These are phyloP conservation scores for Myotis lucifugus DNA, from an alignment of 2,113 vertebrate species.

Conservation along the genomic window DNA sequence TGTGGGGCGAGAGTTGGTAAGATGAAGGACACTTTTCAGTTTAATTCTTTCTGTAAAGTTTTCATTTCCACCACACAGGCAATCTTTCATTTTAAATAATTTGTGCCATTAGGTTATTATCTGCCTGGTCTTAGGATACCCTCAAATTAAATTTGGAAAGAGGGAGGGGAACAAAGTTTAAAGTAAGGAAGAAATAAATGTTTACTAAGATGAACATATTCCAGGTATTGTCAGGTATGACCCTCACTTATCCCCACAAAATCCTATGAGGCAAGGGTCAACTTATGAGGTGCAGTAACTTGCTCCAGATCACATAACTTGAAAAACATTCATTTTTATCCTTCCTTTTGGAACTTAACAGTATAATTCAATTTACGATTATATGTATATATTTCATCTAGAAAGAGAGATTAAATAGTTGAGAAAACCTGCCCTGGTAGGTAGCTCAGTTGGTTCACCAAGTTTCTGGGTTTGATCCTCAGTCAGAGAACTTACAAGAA, in stretches of 20 bases:
- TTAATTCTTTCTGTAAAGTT: constrained; percentile 3
- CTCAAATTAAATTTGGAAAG: not conserved
- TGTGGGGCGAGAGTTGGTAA: not conserved
- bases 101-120: not conserved
- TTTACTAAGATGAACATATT: not conserved
- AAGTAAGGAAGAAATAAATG: not conserved
- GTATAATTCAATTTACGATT: not conserved
- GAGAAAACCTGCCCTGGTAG: not conserved
- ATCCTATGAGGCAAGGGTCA: not conserved
- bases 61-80: not conserved
- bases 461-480: not conserved
- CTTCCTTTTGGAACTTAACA: constrained; percentile 5
- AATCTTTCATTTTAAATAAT: constrained; percentile 44
- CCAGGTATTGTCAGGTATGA: not conserved
- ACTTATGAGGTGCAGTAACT: constrained; percentile 26
- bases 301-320: not conserved
- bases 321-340: constrained; percentile 29
- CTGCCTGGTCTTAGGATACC: not conserved
- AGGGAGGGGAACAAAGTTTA: not conserved
- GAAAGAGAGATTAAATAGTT: not conserved
- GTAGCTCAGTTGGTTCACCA: not conserved
- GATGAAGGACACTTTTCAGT: not conserved
- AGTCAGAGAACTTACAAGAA: not conserved
- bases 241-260: not conserved
- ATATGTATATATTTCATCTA: not conserved